Base-by-base conservation (phyloP, 1,140 invertebrate species). In the Luehdorfia chinensis region DNA sequence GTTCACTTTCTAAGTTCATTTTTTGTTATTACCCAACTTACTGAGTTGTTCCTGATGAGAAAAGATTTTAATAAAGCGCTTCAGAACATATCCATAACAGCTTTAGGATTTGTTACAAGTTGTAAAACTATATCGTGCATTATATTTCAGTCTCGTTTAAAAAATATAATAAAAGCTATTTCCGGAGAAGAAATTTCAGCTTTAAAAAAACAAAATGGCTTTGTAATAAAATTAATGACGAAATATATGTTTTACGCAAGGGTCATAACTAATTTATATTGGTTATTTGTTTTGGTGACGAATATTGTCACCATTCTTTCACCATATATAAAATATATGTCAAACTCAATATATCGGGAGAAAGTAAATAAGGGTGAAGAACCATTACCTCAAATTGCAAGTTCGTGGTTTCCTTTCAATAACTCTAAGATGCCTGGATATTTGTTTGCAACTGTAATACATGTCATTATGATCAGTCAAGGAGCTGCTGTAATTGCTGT, bases 401-500 rank as follows among this genome's bases (percentile, higher is more conserved):
- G 54, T 47, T 75, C 75, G 0, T 83, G 76, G 70, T 69, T 80
- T 51, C 78, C 78, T 2, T 75, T 78, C 27, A 61, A 83, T 39
- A 63, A 67, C 9, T 51, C 44, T 1, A 57, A 55, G 37, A 65
- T 66, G 51, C 72, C 68, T 1, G 76, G 75, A 1, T 83, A 71
- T 30, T 25, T 61, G 1, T 33, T 54, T 2, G 43, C 50, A 11
- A 41, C 60, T 7, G 11, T 63, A 0, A 27, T 71, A 14, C 75
- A 83, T 8, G 30, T 70, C 0, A 11, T 58, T 8, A 60, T 80
- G 51, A 46, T 51, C 2, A 47, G 28, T 5, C 55, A 69, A 15
- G 75, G 75, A 0, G 54, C 55, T 9, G 68, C 49, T 4, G 36
- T 68, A 1, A 23, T 76, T 4, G 76, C 66, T 8, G 36, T 47